These are phyloP conservation scores for Condylostylus longicornis DNA, from an alignment of 1,140 invertebrate species.

Conservation along the genomic window DNA sequence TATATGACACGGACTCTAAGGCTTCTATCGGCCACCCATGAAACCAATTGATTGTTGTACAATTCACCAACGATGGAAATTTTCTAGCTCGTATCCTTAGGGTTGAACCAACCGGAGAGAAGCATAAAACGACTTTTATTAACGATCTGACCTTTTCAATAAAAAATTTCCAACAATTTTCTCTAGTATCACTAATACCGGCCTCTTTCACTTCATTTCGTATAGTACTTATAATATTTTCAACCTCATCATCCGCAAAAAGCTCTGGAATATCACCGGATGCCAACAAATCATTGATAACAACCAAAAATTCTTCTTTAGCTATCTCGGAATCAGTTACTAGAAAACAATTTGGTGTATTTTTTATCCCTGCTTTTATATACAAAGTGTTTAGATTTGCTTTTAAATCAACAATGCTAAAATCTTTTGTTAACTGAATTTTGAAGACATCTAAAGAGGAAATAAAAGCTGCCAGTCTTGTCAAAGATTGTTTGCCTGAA, in stretches of 20 bases:
- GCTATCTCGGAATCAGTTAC: constrained; percentile 89
- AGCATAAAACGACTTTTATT: constrained; percentile 73
- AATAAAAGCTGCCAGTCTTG: constrained; percentile 74
- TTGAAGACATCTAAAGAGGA: constrained; percentile 82
- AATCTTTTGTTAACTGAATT: constrained; percentile 78
- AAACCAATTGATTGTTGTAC: constrained; percentile 89
- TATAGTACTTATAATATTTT: constrained; percentile 69
- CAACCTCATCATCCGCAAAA: constrained; percentile 79
- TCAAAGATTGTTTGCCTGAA: constrained; percentile 84
- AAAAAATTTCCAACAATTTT: constrained; percentile 93
- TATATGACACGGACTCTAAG: constrained; percentile 69
- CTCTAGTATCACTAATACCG: constrained; percentile 70
- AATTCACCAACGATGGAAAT: constrained; percentile 89
- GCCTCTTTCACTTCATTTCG: constrained; percentile 59
- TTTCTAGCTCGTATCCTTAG: constrained; percentile 71
- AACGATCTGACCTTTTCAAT: constrained; percentile 70
- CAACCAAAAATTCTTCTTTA: constrained; percentile 79
- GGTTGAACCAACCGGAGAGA: constrained; percentile 80
- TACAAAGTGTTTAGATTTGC: constrained; percentile 70
- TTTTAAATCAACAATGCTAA: constrained; percentile 69
- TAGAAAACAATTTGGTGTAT: constrained; percentile 71
- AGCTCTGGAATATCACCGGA: constrained; percentile 88
- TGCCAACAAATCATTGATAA: constrained; percentile 86
- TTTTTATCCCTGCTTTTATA: constrained; percentile 75
- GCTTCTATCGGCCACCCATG: constrained; percentile 91